Evolutionary conservation across 2,113 vertebrate genomes (phyloP), one percentile per base, ranked within the genome.

Genomic region (Oxyura jamaicensis): DNA sequence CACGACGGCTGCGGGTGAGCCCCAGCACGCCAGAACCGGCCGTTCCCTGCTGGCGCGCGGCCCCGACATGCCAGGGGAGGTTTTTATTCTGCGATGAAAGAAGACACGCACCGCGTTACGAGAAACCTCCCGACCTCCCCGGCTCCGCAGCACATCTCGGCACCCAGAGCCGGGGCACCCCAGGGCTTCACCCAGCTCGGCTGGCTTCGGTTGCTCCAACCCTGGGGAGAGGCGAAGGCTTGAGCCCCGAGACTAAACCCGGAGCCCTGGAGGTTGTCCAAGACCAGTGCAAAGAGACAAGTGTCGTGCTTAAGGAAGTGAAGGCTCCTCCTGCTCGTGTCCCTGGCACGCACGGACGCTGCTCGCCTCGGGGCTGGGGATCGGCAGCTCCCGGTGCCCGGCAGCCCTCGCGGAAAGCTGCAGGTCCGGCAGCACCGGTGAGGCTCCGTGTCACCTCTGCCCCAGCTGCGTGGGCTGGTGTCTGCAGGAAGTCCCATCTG

Each of bases 11-110:
- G 50, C 72, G 67, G 91, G 88, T 86, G 80, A 92, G 92, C 92
- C 92, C 52, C 12, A 0, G 95, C 96, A 25, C 94, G 96, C 94
- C 95, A 94, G 88, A 39, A 93, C 92, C 88, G 93, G 96, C 91
- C 92, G 52, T 59, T 22, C 72, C 76, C 85, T 0, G 42, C 83
- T 93, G 92, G 94, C 86, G 67, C 80, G 72, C 80, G 81, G 95
- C 95, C 94, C 92, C 36, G 83, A 25, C 83, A n/a, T 93, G 96
- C 92, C 94, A 93, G 88, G 76, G 74, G 80, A 93, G 92, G 69
- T 71, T 77, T 90, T 96, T 93, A 88, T 90, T 90, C 73, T 56
- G 59, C 8, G 6, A 88, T 85, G 94, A 94, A 94, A 93, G 82
- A 41, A 83, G 88, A 95, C 60, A 25, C 82, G 2, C 74, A 4